Base-by-base conservation (phyloP, 2,888 invertebrate genomes). In the Agonum fuliginosum region DNA sequence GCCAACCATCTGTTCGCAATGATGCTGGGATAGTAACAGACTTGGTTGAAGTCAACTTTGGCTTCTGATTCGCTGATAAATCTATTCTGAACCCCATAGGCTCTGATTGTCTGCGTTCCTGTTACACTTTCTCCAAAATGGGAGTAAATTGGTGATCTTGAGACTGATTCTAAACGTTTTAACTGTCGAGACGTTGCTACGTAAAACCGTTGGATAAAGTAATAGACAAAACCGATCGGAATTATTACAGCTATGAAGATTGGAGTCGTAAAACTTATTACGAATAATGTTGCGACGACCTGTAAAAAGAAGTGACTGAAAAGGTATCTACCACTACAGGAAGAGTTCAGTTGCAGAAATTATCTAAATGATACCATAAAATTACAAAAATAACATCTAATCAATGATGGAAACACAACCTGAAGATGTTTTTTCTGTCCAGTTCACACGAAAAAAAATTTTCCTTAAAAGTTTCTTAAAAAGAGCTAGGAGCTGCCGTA, bases 1-100 rank as follows among this genome's bases (percentile, higher is more conserved):
- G 98, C 97, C 81, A 99, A 88, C 99, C 99, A 99, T 83, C 97
- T 93, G 88, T 98, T 97, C 4, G 97, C 94, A 83, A 97, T 94
- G 80, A 97, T 93, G 84, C 94, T 95, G 0, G 98, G 97, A 88
- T 94, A 97, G 87, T 96, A 97, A 87, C 96, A 96, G 43, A 94
- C 90, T 88, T 97, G 97, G 88, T 98, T 98, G 84, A 93, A 91
- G 87, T 99, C 99, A 65, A 99, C 97, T 84, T 93, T 94, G 14
- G 88, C 88, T 84, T 98, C 97, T 0, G 97, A 98, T 86, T 97
- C 97, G 10, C 88, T 86, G 46, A 97, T 93, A 85, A 99, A 99
- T 84, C 96, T 90, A 2, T 93, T 88, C 81, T 94, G 91, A 37
- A 94, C 94, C 46, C 91, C 89, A 84, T 95, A 98, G 0, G 98